Percentiles rank a stretch among this genome's conserved stretches.
Evolutionary conservation across 2,888 invertebrate genomes (phyloP).

Genomic region (Leptopterna dolabrata): DNA sequence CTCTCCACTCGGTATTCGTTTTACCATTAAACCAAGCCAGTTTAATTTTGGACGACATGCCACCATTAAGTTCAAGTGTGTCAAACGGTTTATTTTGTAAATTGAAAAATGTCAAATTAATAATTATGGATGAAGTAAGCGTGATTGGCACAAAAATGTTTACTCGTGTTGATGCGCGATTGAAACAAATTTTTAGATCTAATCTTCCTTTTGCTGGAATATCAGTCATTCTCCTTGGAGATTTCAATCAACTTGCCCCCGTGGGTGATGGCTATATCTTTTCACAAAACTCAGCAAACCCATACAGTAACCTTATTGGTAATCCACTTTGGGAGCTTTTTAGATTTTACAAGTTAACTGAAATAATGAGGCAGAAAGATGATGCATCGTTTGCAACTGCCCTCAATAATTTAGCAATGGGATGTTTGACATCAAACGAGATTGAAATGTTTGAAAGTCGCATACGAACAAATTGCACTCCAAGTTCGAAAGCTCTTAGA

Average conservation of each 20-base stretch:
- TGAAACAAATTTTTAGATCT: constrained; percentile 16
- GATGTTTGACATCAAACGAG: too few relatives aligned
- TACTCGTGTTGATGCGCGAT: constrained; percentile 25
- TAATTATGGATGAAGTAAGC: constrained; percentile 51
- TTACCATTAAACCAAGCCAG: constrained; percentile 56
- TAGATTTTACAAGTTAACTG: constrained; percentile 55
- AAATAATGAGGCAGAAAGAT: constrained; percentile 61
- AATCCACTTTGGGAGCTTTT: constrained; percentile 58
- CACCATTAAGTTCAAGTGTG: not conserved
- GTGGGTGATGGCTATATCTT: constrained; percentile 42
- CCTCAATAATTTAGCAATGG: constrained; percentile 32
- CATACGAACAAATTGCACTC: too few relatives aligned
- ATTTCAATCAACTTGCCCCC: constrained; percentile 61
- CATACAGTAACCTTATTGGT: not conserved
- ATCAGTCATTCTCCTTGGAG: constrained; percentile 58
- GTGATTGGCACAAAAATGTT: constrained; percentile 43
- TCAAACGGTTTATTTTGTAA: constrained; percentile 16
- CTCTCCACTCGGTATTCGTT: constrained; percentile 59
- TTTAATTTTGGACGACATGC: constrained; percentile 50
- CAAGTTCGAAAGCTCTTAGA: too few relatives aligned
- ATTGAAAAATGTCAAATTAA: not conserved
- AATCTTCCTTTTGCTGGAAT: constrained; percentile 55
- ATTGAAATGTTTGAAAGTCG: too few relatives aligned
- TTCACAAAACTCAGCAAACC: not conserved
- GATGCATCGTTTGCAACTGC: constrained; percentile 56